phyloP scores from a whole-genome alignment of 2,797 vertebrate species.

The Enteromius thamalakanensis region DNA sequence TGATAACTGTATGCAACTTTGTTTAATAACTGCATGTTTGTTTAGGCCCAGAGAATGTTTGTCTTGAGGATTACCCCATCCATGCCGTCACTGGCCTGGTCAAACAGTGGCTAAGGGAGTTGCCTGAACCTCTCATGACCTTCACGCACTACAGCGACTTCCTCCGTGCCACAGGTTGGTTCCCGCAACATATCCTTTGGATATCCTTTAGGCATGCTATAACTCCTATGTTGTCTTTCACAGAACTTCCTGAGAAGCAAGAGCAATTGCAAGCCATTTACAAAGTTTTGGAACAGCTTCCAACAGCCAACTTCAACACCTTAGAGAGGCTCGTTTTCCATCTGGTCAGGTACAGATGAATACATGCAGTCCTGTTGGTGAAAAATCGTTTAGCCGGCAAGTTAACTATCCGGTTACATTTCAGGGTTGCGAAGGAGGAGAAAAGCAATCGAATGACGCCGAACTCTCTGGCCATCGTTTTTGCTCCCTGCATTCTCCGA shows the following conservation, averaged over 20 bases:
- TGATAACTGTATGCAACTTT: background rate
- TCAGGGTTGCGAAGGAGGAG: conserved; percentile 91
- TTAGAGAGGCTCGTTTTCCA: conserved; percentile 95
- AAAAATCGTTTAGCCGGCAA: background rate
- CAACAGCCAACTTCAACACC: conserved; percentile 85
- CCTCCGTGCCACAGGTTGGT: conserved; percentile 89
- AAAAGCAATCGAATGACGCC: conserved; percentile 96
- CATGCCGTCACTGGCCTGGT: conserved; percentile 94
- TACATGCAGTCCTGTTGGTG: background rate
- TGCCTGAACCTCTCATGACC: conserved; percentile 96
- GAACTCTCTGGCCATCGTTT: conserved; percentile 93
- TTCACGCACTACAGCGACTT: conserved; percentile 93
- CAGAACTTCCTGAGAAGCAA: conserved; percentile 93
- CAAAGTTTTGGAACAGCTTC: conserved; percentile 88
- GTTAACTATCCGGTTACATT: conserved; percentile 26
- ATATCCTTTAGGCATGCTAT: background rate
- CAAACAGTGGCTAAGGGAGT: conserved; percentile 95
- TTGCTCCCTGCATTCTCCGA: conserved; percentile 93
- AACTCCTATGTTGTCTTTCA: background rate
- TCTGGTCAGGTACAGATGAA: conserved; percentile 85
- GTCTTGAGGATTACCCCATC: conserved; percentile 92
- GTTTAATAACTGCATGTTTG: conserved; percentile 15
- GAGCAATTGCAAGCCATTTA: conserved; percentile 93
- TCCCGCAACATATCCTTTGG: conserved; percentile 34
- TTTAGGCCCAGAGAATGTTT: conserved; percentile 83